Evolutionary conservation across 2,113 vertebrate genomes (phyloP).

Genomic region (Oenanthe oenanthe): DNA sequence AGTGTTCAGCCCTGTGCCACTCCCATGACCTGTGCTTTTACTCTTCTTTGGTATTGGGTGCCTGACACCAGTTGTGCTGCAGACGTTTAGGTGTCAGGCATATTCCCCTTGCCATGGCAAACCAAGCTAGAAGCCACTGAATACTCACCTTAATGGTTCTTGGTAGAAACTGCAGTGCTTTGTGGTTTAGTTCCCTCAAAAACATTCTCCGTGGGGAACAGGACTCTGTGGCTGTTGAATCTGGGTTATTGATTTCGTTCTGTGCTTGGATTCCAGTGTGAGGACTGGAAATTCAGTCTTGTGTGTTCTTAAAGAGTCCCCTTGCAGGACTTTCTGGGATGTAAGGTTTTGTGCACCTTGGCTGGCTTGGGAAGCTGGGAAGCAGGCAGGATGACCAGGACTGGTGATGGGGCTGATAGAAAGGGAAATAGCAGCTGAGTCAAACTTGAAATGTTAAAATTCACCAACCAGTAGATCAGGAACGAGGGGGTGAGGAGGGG

Average conservation of each 20-base stretch:
- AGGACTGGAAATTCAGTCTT: not conserved
- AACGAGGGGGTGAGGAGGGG: accelerated
- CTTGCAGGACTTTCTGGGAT: not conserved
- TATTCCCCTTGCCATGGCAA: not conserved
- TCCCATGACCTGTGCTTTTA: not conserved
- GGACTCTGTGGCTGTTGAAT: not conserved
- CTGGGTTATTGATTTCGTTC: not conserved
- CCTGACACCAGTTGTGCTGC: not conserved
- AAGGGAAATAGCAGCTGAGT: not conserved
- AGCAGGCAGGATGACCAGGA: not conserved
- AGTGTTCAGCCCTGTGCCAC: not conserved
- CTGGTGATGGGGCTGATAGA: not conserved
- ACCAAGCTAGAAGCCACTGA: not conserved
- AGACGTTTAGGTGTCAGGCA: not conserved
- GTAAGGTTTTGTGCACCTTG: not conserved
- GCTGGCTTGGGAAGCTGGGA: not conserved
- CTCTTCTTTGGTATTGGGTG: not conserved
- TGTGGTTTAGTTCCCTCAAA: not conserved
- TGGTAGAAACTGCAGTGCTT: not conserved
- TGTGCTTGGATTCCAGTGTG: not conserved
- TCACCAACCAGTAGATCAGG: not conserved
- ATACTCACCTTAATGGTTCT: not conserved
- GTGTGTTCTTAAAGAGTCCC: not conserved
- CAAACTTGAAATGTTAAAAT: not conserved
- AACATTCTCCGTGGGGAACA: accelerated